Conservation (phyloP, 2,113 vertebrate species). For the Oriolus oriolus region DNA sequence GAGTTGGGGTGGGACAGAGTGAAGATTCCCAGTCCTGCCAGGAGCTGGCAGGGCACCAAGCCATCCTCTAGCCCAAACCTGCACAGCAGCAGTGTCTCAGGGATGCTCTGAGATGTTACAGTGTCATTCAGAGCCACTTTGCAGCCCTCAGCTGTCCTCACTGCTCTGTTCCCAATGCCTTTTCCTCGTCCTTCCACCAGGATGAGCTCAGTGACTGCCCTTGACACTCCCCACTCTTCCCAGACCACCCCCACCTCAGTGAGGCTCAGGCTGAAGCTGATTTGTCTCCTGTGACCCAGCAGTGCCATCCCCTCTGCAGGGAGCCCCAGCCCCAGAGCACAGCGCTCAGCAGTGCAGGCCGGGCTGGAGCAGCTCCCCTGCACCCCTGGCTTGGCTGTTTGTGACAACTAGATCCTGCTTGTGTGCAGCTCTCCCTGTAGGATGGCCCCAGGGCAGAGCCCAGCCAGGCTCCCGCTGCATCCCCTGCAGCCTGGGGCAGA, state of each 20-base stretch:
- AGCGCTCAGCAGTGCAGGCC: not conserved
- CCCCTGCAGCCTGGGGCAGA: not conserved
- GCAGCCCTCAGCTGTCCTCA: not conserved
- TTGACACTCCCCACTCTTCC: not conserved
- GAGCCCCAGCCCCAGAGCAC: not conserved
- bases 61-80: too few relatives aligned
- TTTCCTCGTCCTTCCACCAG: not conserved
- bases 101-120: not conserved
- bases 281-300: not conserved
- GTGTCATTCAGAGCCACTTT: not conserved
- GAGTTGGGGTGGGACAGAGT: too few relatives aligned
- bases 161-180: too few relatives aligned
- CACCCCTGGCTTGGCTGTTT: not conserved
- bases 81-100: not conserved
- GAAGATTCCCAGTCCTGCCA: too few relatives aligned
- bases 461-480: not conserved
- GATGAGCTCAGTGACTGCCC: not conserved
- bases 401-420: not conserved
- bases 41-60: too few relatives aligned
- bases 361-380: not conserved
- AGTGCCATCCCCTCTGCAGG: not conserved
- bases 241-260: not conserved
- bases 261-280: too few relatives aligned
- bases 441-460: not conserved
- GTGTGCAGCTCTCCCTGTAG: not conserved